These are phyloP conservation scores for Otolemur garnettii DNA, from an alignment of 2,113 vertebrate genomes.

Conservation along the genomic window DNA sequence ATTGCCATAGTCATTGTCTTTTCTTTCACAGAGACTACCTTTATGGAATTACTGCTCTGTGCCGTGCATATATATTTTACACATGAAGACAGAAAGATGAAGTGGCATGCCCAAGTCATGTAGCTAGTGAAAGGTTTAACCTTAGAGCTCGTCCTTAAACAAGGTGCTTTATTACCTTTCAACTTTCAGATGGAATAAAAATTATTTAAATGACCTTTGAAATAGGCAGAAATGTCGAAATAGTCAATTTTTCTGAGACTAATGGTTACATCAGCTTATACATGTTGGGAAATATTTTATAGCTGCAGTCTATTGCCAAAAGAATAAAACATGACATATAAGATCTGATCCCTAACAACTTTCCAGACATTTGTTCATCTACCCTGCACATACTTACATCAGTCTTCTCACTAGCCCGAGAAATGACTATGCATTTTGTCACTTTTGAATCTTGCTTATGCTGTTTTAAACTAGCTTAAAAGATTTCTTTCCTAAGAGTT, in stretches of 20 bases:
- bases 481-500: not conserved
- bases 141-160: not conserved
- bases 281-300: not conserved
- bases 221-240: conserved; percentile 38
- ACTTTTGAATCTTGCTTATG: not conserved
- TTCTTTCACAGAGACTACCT: not conserved
- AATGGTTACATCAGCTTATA: conserved; percentile 16
- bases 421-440: not conserved
- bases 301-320: not conserved
- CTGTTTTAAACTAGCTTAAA: conserved; percentile 25
- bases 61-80: not conserved
- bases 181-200: not conserved
- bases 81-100: not conserved
- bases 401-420: not conserved
- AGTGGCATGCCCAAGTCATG: not conserved
- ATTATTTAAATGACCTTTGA: conserved; percentile 17
- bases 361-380: not conserved
- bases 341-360: not conserved
- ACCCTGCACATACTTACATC: not conserved
- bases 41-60: not conserved
- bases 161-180: not conserved
- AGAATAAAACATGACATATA: not conserved
- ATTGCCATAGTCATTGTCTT: not conserved
- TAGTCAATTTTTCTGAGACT: conserved; percentile 19
- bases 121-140: not conserved